Percentiles rank a stretch among this genome's conserved stretches.
Evolutionary conservation across 1,140 invertebrate genomes (phyloP).

Genomic region (Drosophila punjabiensis): DNA sequence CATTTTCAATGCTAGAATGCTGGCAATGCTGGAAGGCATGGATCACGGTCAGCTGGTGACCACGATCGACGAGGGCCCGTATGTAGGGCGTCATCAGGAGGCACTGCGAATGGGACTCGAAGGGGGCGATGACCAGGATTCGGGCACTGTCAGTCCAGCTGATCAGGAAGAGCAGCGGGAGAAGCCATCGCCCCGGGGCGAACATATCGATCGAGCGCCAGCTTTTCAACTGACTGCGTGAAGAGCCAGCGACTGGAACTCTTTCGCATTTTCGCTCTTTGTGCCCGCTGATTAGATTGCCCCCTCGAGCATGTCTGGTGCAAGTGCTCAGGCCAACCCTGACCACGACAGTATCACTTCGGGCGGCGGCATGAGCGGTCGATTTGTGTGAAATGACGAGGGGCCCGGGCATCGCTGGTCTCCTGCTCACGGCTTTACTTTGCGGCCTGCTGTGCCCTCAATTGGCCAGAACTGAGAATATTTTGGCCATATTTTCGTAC

Average conservation of each 20-base stretch:
- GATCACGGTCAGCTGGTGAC: constrained; percentile 63
- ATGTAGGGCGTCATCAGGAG: constrained; percentile 46
- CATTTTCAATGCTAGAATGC: neutral
- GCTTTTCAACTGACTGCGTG: neutral
- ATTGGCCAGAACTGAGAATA: constrained; percentile 41
- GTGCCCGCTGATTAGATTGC: constrained; percentile 29
- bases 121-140: constrained; percentile 54
- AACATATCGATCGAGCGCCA: constrained; percentile 16
- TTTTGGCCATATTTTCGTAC: constrained; percentile 64
- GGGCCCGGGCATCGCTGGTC: constrained; percentile 15
- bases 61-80: constrained; percentile 36
- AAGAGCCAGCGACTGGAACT: constrained; percentile 8
- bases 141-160: neutral
- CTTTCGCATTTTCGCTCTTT: constrained; percentile 5
- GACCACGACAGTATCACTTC: constrained; percentile 18
- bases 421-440: constrained; percentile 23
- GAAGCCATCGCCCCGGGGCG: neutral
- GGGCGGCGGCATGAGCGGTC: constrained; percentile 53
- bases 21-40: constrained; percentile 43
- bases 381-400: constrained; percentile 15
- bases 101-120: constrained; percentile 49
- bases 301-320: neutral
- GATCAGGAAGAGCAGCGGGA: constrained; percentile 3
- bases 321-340: neutral
- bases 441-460: constrained; percentile 9